phyloP scores from a whole-genome alignment of 2,113 vertebrate species.

The Hippocampus comes region DNA sequence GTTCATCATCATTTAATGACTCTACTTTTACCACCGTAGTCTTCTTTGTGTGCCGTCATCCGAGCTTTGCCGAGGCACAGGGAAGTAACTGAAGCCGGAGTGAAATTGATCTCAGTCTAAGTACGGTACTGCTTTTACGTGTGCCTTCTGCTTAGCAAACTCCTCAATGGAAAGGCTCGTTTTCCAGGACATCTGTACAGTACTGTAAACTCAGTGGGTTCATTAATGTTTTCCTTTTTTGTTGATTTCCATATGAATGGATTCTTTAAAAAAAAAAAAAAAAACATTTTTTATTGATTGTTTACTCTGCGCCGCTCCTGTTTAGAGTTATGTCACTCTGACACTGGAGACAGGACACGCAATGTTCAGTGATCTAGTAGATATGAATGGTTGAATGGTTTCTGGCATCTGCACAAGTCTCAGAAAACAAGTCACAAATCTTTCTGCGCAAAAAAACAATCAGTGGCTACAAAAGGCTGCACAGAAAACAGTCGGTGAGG shows the following conservation, averaged over 20 bases:
- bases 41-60: constrained; percentile 63
- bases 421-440: constrained; percentile 35
- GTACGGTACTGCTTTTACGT: constrained; percentile 60
- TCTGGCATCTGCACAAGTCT: constrained; percentile 43
- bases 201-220: neutral
- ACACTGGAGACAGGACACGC: constrained; percentile 13
- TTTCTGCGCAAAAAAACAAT: constrained; percentile 22
- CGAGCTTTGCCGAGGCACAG: constrained; percentile 52
- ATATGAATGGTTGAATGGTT: constrained; percentile 45
- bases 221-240: neutral
- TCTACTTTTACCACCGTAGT: constrained; percentile 42
- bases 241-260: neutral
- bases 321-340: constrained; percentile 30
- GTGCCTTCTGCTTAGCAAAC: constrained; percentile 14
- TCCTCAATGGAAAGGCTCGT: constrained; percentile 40
- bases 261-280: neutral
- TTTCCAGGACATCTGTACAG: constrained; percentile 28
- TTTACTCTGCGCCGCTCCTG: neutral
- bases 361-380: constrained; percentile 44
- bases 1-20: constrained; percentile 66
- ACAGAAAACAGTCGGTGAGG: constrained; percentile 9
- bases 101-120: constrained; percentile 53
- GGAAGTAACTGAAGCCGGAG: constrained; percentile 57
- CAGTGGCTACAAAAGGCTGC: constrained; percentile 24
- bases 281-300: neutral